Evolutionary conservation across 2,888 invertebrate species (phyloP), one percentile per base, ranked within the genome.

Genomic region (Ennomos fuscantarius): DNA sequence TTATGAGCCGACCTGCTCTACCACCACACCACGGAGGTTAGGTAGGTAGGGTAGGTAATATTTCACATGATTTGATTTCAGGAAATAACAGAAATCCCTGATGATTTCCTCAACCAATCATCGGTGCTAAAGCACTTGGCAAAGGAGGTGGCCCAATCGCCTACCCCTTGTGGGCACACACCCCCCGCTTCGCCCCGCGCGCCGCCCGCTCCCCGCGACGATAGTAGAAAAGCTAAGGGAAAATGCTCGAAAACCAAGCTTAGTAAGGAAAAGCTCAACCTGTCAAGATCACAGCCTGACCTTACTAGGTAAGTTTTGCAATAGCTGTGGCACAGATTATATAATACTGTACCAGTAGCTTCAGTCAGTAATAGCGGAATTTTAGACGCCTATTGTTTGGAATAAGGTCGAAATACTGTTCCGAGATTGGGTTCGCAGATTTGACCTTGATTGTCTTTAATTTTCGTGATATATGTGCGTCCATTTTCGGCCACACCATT

Each of bases 231-330:
- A 55, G 55, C 70, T n/a, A 89, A 87, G 60, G 78, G 82, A 44
- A 87, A 88, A 54, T 82, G 79, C 5, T 74, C 83, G 1, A 91
- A 89, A 60, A 82, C 84, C 6, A 88, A 89, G 53, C 82, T 92
- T 0, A 91, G 86, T 72, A 92, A 91, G 62, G 95, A 95, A 69
- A 95, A 94, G 70, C 82, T 95, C 3, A 95, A 93, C 57, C 76
- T 96, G 59, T 96, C 96, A 6, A 94, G 96, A 72, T 97, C 97
- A 0, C 97, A 97, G 79, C 97, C 97, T 0, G 97, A 97, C 88
- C 89, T 97, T 65, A 95, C 95, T 0, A 94, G 95, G 84, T 92
- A 75, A 93, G 72, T 63, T 43, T 32, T n/a, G n/a, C n/a, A n/a
- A n/a, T n/a, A n/a, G n/a, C n/a, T n/a, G n/a, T n/a, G n/a, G n/a